Percentiles rank a stretch among this genome's conserved stretches.
These are phyloP conservation scores for Ennomos erosarius DNA, from an alignment of 2,888 invertebrate species.

Conservation along the genomic window DNA sequence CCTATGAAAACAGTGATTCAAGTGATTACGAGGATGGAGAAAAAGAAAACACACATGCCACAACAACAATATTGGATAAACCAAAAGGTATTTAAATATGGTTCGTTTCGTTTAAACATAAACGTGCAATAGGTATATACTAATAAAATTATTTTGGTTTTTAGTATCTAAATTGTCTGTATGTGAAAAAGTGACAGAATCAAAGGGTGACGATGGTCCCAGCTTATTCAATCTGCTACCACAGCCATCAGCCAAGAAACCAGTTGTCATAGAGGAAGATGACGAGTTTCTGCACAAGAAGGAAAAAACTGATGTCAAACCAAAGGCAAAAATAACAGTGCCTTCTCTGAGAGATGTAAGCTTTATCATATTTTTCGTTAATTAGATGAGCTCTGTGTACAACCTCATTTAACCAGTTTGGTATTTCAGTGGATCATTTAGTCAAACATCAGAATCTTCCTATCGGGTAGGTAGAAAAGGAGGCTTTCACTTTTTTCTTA, in stretches of 20 bases:
- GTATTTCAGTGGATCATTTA: no score
- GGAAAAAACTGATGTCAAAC: conserved; percentile 69
- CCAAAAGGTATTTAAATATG: conserved; percentile 45
- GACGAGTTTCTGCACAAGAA: conserved; percentile 88
- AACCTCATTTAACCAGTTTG: no score
- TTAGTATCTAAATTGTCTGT: conserved; percentile 31
- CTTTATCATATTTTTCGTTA: conserved; percentile 7
- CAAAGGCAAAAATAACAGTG: conserved; percentile 87
- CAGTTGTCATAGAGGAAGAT: conserved; percentile 81
- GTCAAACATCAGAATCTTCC: no score
- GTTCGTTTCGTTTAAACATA: not conserved
- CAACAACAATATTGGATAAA: conserved; percentile 44
- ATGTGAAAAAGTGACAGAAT: conserved; percentile 3
- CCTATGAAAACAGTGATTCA: conserved; percentile 85
- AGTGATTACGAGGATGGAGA: conserved; percentile 71
- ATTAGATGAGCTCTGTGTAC: no score
- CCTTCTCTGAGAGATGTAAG: conserved; percentile 88
- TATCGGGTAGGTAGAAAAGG: no score
- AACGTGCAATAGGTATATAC: not conserved
- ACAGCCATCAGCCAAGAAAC: conserved; percentile 70
- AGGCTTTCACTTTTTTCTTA: no score
- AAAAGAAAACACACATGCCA: conserved; percentile 49
- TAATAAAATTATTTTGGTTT: no score
- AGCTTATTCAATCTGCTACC: conserved; percentile 77
- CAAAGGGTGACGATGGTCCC: conserved; percentile 35